phyloP scores from a whole-genome alignment of 2,797 vertebrate species.

The Atherinosoma microstoma region DNA sequence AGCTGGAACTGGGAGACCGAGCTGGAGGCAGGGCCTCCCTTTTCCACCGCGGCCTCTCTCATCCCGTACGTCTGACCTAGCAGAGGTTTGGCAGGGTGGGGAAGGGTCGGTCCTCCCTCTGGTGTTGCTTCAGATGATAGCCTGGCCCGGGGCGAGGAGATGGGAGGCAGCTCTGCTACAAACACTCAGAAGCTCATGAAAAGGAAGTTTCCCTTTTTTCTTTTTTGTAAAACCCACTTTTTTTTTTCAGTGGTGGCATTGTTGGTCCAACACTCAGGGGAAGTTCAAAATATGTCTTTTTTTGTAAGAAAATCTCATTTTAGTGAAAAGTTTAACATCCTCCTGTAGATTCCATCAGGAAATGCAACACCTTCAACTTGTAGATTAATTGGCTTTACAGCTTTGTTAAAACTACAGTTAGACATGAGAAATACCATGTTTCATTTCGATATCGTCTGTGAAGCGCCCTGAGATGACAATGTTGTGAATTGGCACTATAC shows the following conservation, averaged over 20 bases:
- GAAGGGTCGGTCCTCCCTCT: constrained; percentile 55
- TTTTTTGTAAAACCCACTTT: constrained; percentile 40
- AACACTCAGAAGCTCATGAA: constrained; percentile 64
- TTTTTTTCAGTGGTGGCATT: constrained; percentile 59
- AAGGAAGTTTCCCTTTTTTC: constrained; percentile 37
- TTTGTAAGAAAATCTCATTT: constrained; percentile 23
- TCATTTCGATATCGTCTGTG: too few species aligned
- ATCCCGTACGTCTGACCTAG: constrained; percentile 48
- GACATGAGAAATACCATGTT: too few species aligned
- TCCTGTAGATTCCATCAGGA: background rate
- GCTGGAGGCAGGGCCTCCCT: constrained; percentile 36
- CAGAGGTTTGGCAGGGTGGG: constrained; percentile 49
- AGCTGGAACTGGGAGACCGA: constrained; percentile 63
- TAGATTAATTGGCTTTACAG: background rate
- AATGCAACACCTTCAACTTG: background rate
- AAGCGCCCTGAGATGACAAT: too few species aligned
- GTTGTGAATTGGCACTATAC: too few species aligned
- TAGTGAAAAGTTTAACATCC: constrained; percentile 37
- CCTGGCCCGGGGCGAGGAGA: constrained; percentile 70
- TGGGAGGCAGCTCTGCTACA: constrained; percentile 57
- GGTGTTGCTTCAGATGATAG: constrained; percentile 77
- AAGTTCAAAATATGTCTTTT: background rate
- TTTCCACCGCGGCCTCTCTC: constrained; percentile 47
- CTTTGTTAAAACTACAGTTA: background rate
- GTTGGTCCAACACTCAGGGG: background rate